A percentile compares a stretch with the other conserved stretches of the same genome.
Conservation (phyloP, 2,113 vertebrate genomes). For the Syrmaticus mikado region DNA sequence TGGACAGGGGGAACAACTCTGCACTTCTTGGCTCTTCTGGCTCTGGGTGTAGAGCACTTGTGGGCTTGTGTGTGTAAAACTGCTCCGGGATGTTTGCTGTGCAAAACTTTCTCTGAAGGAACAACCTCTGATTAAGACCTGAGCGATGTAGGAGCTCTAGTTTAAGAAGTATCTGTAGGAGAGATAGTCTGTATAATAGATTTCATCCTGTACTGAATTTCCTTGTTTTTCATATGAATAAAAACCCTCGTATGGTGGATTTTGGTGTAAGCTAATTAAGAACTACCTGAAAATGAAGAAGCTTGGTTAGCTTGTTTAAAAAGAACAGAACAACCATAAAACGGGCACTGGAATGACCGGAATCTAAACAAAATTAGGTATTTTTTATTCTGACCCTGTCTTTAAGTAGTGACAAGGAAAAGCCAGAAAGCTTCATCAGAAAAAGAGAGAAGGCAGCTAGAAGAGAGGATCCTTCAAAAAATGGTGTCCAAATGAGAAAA, state of each 20-base stretch:
- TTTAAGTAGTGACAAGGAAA: neutral
- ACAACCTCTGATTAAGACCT: neutral
- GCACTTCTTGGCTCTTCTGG: neutral
- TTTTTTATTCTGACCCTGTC: neutral
- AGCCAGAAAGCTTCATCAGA: neutral
- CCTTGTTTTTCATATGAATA: neutral
- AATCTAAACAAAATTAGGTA: neutral
- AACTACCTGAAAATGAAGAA: neutral
- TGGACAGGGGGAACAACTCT: neutral
- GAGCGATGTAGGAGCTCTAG: neutral
- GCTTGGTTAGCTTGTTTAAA: neutral
- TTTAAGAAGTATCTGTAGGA: neutral
- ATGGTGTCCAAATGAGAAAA: neutral
- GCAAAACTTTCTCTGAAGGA: neutral
- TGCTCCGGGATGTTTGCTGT: neutral
- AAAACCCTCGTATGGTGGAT: neutral
- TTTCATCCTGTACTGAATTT: neutral
- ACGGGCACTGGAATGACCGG: neutral
- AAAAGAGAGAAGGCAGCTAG: neutral
- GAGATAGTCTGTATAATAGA: fast-evolving
- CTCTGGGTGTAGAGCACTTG: neutral
- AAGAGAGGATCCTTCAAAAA: neutral
- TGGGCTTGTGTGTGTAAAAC: neutral
- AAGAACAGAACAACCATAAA: neutral
- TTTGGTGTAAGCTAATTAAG: neutral